phyloP scores from a whole-genome alignment of 2,888 invertebrate species.

The Nebria brevicollis region DNA sequence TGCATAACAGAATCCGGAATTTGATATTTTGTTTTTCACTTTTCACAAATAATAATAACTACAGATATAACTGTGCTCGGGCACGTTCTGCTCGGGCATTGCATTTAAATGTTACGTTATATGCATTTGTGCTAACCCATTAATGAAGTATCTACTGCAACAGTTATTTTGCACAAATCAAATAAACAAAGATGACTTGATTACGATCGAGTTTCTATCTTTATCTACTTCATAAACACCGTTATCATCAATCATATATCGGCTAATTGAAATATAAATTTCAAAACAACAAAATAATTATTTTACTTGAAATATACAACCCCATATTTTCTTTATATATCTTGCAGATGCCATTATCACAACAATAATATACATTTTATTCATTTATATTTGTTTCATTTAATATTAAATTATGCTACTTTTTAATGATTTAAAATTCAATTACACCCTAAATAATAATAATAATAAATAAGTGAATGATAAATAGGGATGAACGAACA shows the following conservation, averaged over 20 bases:
- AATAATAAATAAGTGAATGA: too few species aligned
- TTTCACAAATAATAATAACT: neutral
- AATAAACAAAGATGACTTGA: neutral
- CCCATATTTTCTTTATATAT: too few species aligned
- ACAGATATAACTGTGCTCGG: neutral
- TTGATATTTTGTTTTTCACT: neutral
- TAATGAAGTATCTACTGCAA: neutral
- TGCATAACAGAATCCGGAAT: neutral
- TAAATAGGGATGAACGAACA: too few species aligned
- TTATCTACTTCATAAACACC: neutral
- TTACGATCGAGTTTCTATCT: constrained; percentile 1
- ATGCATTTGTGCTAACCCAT: neutral
- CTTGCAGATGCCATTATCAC: too few species aligned
- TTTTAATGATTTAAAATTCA: too few species aligned
- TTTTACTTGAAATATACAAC: too few species aligned
- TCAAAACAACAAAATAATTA: too few species aligned
- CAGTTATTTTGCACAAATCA: neutral
- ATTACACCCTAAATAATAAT: too few species aligned
- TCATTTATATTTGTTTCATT: too few species aligned
- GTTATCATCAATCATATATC: neutral
- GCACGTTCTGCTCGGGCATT: neutral
- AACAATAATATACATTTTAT: too few species aligned
- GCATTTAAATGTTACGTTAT: neutral
- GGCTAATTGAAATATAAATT: too few species aligned
- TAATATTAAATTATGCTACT: too few species aligned